A percentile compares a stretch with the other conserved stretches of the same genome.
Conservation (phyloP, 2,113 vertebrate genomes). For the Cyanistes caeruleus region DNA sequence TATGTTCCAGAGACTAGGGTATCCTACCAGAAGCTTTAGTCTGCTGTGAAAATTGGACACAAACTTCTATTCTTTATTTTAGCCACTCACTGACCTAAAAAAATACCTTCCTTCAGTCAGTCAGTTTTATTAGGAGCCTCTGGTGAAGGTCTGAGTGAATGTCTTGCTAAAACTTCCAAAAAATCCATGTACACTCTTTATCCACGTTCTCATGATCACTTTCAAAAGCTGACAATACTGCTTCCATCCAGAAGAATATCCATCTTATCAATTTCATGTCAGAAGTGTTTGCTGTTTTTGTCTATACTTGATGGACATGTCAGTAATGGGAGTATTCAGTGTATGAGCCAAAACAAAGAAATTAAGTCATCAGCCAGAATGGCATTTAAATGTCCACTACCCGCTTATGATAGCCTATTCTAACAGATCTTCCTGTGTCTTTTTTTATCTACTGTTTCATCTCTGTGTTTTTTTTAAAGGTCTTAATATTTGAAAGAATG, state of each 20-base stretch:
- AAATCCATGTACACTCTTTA: not conserved
- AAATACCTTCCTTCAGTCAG: not conserved
- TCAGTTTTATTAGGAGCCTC: not conserved
- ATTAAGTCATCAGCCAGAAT: not conserved
- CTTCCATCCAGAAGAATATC: not conserved
- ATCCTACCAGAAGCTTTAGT: not conserved
- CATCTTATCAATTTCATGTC: not conserved
- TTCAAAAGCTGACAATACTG: not conserved
- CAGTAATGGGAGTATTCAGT: not conserved
- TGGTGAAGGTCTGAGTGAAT: not conserved
- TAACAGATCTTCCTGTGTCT: not conserved
- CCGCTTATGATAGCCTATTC: not conserved
- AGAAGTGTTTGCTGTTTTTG: not conserved
- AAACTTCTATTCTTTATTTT: not conserved
- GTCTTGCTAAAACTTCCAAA: not conserved
- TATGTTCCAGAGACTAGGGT: accelerated
- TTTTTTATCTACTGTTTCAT: not conserved
- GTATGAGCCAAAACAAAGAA: not conserved
- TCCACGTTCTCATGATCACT: not conserved
- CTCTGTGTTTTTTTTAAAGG: not conserved
- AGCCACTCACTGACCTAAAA: not conserved
- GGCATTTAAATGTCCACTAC: not conserved
- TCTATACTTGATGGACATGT: not conserved
- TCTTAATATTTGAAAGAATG: not conserved
- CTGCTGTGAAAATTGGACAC: not conserved